Base-by-base conservation (phyloP, 2,113 vertebrate species). In the Megaceryle maxima region DNA sequence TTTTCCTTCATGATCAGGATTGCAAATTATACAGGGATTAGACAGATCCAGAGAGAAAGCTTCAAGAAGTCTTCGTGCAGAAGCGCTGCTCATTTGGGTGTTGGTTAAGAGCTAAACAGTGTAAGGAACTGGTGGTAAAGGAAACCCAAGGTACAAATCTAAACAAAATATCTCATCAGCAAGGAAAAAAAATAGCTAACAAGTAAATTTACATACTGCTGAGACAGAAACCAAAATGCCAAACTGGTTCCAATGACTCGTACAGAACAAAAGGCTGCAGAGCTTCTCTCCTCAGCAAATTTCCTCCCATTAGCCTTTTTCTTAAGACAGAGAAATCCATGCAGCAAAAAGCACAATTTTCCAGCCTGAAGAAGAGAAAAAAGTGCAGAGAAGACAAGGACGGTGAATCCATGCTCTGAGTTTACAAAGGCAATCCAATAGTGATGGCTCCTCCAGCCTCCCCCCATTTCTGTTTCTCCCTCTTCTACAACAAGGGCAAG, bases 321-420 rank as follows among this genome's bases (percentile, higher is more conserved):
- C 85, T 37, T 44, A 37, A 53, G 55, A n/a, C 48, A 51, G 26
- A 78, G 77, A 92, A 88, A 70, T 4, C 19, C 72, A 59, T 3
- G 25, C 55, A 53, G 59, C 39, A 57, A 53, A 89, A 79, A 41
- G 44, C 50, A 55, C 17, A 35, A 35, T 28, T 80, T 81, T 44
- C 31, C 55, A 90, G 68, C 25, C 51, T 62, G 46, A 29, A 57
- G 25, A 19, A 31, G 19, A 63, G 18, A 16, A 17, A 3, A 3
- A 86, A 57, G 14, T 33, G 79, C 57, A 44, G 53, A 82, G 63
- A 22, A 44, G 5, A 20, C 11, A 39, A 14, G 10, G 53, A 37
- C 6, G 11, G 35, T 0, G 18, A 59, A 35, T 13, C 60, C 53
- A 5, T 1, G n/a, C 9, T 19, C 55, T 2, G 7, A 2, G 9